Evolutionary conservation across 2,113 vertebrate species (phyloP).

Genomic region (Bufo gargarizans): DNA sequence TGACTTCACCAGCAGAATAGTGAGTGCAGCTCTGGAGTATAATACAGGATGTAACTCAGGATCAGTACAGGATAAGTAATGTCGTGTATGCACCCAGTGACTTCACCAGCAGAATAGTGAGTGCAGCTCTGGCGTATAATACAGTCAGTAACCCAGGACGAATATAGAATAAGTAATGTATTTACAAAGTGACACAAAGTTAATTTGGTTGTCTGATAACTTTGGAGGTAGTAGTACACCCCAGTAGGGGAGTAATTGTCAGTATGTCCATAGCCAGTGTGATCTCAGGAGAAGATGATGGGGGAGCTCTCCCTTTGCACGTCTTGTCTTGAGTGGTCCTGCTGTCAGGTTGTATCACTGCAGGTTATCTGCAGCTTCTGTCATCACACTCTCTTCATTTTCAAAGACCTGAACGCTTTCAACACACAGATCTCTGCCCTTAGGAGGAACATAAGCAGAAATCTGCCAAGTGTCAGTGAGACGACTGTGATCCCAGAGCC

Average conservation of each 20-base stretch:
- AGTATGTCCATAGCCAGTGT: not conserved
- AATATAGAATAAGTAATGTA: too few species aligned
- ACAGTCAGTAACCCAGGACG: too few species aligned
- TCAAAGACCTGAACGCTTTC: conserved; percentile 54
- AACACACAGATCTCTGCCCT: conserved; percentile 39
- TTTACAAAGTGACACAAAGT: too few species aligned
- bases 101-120: too few species aligned
- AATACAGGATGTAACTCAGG: too few species aligned
- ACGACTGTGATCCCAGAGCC: not conserved
- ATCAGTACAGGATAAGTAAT: too few species aligned
- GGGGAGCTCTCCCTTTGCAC: not conserved
- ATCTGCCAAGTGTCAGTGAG: not conserved
- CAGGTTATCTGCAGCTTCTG: conserved; percentile 19
- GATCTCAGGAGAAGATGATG: not conserved
- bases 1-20: too few species aligned
- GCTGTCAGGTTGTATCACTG: conserved; percentile 1
- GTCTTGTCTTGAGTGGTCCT: not conserved
- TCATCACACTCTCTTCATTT: conserved; percentile 51
- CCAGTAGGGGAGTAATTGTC: not conserved
- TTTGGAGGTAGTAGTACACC: not conserved
- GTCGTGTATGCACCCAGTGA: too few species aligned
- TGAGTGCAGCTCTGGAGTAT: too few species aligned
- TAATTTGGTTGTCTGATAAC: too few species aligned
- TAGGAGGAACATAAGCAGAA: not conserved
- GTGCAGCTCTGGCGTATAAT: too few species aligned